Evolutionary conservation across 1,140 invertebrate species (phyloP), one percentile per base, ranked within the genome.

Genomic region (Drosophila insularis): DNA sequence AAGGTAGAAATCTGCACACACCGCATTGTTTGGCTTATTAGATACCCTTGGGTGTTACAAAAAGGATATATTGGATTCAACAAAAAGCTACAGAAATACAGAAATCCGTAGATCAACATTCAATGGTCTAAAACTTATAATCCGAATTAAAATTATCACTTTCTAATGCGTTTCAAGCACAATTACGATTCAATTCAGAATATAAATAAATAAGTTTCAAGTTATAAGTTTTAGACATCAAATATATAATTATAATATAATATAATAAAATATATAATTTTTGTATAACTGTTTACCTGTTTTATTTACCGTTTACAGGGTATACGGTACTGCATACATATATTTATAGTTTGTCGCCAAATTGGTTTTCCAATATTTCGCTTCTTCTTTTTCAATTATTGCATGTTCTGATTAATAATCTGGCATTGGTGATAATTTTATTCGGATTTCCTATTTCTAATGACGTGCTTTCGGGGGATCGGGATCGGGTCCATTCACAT

Each of bases 351-450:
- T 1, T 21, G 2, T 21, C 19, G 8, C 17, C 43, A 50, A 50
- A 21, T 50, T 46, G 7, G 1, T 50, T 50, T 50, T 19, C 21
- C 1, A 7, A 10, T 6, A 27, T 35, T 37, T 37, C 3, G 35
- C 3, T 37, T 37, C 10, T 50, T 46, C 7, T 19, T 17, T 10
- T 50, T 21, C 10, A 11, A 11, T 50, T 50, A 21, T 50, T 50
- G 17, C 43, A 19, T 50, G 17, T 50, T 50, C 43, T 10, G 60
- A 50, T 63, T 63, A 63, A 43, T 64, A 64, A 64, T 64, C 63
- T 64, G 31, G 39, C 31, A 27, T 37, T 64, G 63, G 14, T 55
- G 31, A 64, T 64, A 64, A 64, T 64, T 64, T 55, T 32, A 64
- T 64, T 64, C 50, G 63, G 35, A 64, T 64, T 64, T 64, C 50